phyloP scores from a whole-genome alignment of 2,113 vertebrate species.

The Neolamprologus toae region DNA sequence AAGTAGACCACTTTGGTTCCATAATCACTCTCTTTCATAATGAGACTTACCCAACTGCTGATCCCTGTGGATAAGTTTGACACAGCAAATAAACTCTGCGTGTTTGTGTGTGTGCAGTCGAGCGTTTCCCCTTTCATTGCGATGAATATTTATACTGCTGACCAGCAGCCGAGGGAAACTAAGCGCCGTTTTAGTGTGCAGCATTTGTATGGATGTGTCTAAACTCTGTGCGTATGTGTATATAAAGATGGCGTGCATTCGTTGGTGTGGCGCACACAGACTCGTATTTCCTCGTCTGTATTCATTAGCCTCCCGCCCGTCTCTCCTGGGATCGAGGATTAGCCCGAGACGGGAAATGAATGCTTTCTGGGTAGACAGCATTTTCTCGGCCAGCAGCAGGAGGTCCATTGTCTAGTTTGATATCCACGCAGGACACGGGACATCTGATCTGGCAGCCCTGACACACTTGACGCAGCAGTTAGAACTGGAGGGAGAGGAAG shows the following conservation, averaged over 20 bases:
- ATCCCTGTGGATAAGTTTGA: neutral
- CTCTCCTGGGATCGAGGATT: conserved; percentile 62
- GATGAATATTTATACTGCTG: neutral
- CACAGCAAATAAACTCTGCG: neutral
- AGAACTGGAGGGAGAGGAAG: conserved; percentile 3
- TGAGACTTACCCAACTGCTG: conserved; percentile 14
- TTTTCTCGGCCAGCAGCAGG: conserved; percentile 47
- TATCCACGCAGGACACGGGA: conserved; percentile 34
- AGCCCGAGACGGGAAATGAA: conserved; percentile 56
- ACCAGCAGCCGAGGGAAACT: neutral
- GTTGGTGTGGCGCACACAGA: neutral
- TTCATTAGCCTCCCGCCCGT: conserved; percentile 47
- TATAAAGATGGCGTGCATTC: neutral
- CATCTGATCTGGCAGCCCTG: conserved; percentile 54
- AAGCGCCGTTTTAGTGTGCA: neutral
- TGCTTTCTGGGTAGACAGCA: conserved; percentile 37
- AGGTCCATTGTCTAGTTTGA: conserved; percentile 58
- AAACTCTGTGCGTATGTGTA: neutral
- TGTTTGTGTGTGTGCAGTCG: neutral
- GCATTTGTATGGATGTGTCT: neutral
- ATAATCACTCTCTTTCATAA: conserved; percentile 41
- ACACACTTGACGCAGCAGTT: conserved; percentile 26
- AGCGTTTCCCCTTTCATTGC: neutral
- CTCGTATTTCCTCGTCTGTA: conserved; percentile 51
- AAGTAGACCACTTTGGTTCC: conserved; percentile 8